Evolutionary conservation across 2,113 vertebrate genomes (phyloP).

Genomic region (Lagopus leucura): DNA sequence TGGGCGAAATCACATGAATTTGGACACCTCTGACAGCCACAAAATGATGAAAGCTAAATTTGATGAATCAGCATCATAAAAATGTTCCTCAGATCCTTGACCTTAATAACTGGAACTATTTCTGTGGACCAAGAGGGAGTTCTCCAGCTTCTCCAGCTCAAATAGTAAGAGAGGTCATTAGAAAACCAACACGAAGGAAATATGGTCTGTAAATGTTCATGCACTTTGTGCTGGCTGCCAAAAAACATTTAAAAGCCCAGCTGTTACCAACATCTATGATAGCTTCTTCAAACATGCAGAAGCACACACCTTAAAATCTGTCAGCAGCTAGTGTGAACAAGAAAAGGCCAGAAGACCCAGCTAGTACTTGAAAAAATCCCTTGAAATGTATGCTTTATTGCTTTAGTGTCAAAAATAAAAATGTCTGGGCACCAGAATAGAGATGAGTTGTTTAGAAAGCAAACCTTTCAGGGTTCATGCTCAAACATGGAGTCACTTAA

Average conservation of each 20-base stretch:
- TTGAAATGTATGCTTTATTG: background rate
- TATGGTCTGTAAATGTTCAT: background rate
- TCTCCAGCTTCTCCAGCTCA: background rate
- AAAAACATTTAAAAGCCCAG: constrained; percentile 34
- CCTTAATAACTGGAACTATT: background rate
- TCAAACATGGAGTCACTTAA: background rate
- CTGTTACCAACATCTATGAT: background rate
- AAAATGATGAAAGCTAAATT: background rate
- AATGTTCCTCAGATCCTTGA: background rate
- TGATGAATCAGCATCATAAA: background rate
- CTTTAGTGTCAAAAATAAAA: background rate
- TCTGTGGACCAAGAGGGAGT: background rate
- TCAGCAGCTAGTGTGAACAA: constrained; percentile 20
- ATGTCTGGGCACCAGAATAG: background rate
- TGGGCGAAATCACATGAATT: background rate
- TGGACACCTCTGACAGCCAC: background rate
- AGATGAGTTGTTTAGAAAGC: background rate
- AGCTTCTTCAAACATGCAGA: constrained; percentile 4
- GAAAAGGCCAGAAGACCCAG: background rate
- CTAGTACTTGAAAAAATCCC: background rate
- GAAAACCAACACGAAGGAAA: background rate
- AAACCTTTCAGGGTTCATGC: background rate
- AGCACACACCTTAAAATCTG: constrained; percentile 20
- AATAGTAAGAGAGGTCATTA: background rate
- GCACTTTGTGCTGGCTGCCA: constrained; percentile 5